phyloP scores from a whole-genome alignment of 2,797 vertebrate genomes.

The Acrossocheilus wenchowensis region DNA sequence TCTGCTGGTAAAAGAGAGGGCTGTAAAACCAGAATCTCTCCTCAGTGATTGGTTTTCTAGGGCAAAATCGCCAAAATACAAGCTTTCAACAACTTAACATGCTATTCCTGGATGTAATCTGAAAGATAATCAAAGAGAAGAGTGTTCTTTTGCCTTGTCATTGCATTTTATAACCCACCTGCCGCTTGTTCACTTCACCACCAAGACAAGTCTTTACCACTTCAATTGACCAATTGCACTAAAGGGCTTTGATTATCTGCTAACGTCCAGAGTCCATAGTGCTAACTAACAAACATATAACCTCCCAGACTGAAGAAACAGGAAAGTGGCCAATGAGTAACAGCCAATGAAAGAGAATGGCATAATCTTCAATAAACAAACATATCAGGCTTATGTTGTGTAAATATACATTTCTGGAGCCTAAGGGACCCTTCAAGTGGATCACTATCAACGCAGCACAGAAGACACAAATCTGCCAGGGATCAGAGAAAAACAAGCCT shows the following conservation, averaged over 20 bases:
- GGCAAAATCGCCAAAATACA: constrained; percentile 14
- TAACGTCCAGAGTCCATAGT: constrained; percentile 40
- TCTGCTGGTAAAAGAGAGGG: constrained; percentile 1
- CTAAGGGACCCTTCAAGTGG: not conserved
- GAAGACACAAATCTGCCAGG: constrained; percentile 21
- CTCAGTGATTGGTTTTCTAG: not conserved
- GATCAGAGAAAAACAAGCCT: constrained; percentile 29
- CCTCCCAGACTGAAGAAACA: constrained; percentile 25
- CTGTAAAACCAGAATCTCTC: constrained; percentile 21
- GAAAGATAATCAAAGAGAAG: constrained; percentile 29
- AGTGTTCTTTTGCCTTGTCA: constrained; percentile 2
- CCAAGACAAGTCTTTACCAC: constrained; percentile 19
- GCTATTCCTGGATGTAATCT: constrained; percentile 9
- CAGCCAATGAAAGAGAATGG: constrained; percentile 21
- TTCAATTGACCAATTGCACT: constrained; percentile 10
- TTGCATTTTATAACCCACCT: constrained; percentile 36
- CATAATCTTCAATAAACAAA: constrained; percentile 37
- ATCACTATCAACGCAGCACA: constrained; percentile 19
- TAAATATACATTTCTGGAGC: constrained; percentile 35
- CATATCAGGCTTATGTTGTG: constrained; percentile 30
- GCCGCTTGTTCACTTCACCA: constrained; percentile 4
- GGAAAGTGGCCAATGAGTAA: constrained; percentile 35
- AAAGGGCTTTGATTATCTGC: constrained; percentile 16
- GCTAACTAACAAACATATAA: constrained; percentile 13
- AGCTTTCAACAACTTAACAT: not conserved